Evolutionary conservation across 2,797 vertebrate species (phyloP).

Genomic region (Sebastes oblongus): DNA sequence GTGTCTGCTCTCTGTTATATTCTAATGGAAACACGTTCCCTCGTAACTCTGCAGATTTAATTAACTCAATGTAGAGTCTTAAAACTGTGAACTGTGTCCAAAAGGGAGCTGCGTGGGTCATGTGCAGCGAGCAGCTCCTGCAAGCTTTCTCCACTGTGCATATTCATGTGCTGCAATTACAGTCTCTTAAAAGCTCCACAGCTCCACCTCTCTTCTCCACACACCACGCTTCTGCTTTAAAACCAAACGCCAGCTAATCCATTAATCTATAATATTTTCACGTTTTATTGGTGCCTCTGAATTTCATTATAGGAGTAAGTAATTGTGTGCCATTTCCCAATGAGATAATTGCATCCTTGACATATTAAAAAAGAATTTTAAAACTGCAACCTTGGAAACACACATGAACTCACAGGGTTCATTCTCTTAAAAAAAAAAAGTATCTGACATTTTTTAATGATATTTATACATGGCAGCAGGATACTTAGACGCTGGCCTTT

Average conservation of each 20-base stretch:
- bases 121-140: neutral
- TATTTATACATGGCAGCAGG: neutral
- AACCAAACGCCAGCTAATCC: neutral
- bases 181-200: neutral
- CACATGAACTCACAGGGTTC: neutral
- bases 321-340: neutral
- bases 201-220: neutral
- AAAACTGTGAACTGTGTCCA: neutral
- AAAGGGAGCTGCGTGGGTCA: neutral
- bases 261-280: neutral
- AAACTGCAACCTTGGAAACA: slow-evolving; percentile 8
- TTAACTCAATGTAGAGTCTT: neutral
- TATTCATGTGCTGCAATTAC: neutral
- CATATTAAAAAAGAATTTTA: neutral
- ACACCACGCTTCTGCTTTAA: neutral
- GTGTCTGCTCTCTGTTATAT: neutral
- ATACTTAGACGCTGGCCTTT: neutral
- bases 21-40: neutral
- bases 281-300: neutral
- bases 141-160: neutral
- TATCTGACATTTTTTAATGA: neutral
- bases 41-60: neutral
- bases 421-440: neutral
- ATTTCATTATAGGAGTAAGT: neutral
- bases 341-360: neutral